A percentile compares a stretch with the other conserved stretches of the same genome.
Conservation (phyloP, 2,113 vertebrate genomes). For the Rousettus leschenaultii region DNA sequence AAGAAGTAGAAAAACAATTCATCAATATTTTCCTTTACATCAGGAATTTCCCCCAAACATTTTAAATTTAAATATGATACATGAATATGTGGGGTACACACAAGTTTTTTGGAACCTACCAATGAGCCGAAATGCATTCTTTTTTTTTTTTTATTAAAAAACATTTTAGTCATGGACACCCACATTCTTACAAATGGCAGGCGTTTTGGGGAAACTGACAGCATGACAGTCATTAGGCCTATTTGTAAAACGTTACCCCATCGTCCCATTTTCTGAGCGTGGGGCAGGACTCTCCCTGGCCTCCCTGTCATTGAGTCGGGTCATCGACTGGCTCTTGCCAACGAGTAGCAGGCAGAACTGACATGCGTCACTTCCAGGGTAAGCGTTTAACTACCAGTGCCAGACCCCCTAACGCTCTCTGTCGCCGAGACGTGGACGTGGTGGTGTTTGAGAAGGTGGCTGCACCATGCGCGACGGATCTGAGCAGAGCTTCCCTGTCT, state of each 20-base stretch:
- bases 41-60: neutral
- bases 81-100: neutral
- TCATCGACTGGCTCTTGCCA: neutral
- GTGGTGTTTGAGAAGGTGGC: neutral
- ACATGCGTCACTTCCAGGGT: neutral
- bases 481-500: neutral
- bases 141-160: neutral
- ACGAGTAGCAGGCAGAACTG: neutral
- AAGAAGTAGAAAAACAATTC: neutral
- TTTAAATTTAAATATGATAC: neutral
- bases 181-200: neutral
- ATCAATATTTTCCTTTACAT: neutral
- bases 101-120: neutral
- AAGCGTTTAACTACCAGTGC: neutral
- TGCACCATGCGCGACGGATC: fast-evolving
- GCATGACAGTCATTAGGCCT: neutral
- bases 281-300: neutral
- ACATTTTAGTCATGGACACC: neutral
- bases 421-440: neutral
- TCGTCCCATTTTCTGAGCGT: neutral
- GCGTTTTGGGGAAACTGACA: neutral
- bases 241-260: neutral
- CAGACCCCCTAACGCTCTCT: neutral
- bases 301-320: neutral
- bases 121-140: neutral